Conservation (phyloP, 2,888 invertebrate genomes). For the Ectemnius lituratus region DNA sequence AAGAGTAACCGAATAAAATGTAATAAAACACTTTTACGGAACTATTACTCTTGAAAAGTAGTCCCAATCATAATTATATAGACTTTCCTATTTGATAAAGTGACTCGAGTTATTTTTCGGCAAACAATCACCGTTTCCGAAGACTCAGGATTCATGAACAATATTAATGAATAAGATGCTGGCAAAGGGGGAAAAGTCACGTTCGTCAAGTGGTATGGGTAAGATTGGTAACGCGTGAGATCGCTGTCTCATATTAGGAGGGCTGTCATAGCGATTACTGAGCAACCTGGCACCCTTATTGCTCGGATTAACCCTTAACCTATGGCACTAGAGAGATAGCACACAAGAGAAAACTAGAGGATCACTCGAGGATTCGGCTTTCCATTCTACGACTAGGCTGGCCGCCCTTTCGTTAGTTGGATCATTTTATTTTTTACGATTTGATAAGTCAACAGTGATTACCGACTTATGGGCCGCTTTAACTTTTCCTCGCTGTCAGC, state of each 20-base stretch:
- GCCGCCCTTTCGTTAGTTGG: neutral
- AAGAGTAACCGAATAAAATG: no score
- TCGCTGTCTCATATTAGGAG: slow-evolving; percentile 14
- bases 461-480: neutral
- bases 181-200: slow-evolving; percentile 12
- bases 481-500: slow-evolving; percentile 1
- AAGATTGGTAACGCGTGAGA: neutral
- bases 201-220: neutral
- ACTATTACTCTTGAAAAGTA: no score
- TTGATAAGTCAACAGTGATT: neutral
- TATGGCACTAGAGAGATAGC: no score
- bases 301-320: no score
- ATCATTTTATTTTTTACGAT: neutral
- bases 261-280: neutral
- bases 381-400: neutral
- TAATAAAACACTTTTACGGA: no score
- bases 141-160: neutral
- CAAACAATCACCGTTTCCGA: neutral
- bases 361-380: neutral
- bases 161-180: slow-evolving; percentile 9
- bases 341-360: no score
- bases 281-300: no score
- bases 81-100: neutral
- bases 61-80: neutral
- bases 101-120: slow-evolving; percentile 1